phyloP scores from a whole-genome alignment of 1,140 invertebrate species.

The Helicorthomorpha holstii region DNA sequence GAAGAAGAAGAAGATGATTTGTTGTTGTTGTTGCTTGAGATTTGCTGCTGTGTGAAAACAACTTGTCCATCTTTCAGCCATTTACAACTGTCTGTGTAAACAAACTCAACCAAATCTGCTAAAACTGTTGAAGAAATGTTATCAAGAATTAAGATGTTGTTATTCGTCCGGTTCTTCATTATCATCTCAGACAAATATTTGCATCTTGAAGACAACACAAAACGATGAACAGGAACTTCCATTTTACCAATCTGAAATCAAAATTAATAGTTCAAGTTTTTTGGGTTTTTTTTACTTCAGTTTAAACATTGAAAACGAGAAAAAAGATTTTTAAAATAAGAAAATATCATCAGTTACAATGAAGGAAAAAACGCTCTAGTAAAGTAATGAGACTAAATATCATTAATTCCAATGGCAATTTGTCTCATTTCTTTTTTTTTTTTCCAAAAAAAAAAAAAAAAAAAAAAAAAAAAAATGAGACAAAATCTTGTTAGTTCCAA shows the following conservation, averaged over 20 bases:
- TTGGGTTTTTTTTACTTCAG: too few relatives aligned
- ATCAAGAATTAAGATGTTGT: constrained; percentile 13
- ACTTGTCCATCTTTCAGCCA: constrained; percentile 32
- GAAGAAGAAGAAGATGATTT: constrained; percentile 14
- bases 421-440: too few relatives aligned
- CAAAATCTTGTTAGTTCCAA: too few relatives aligned
- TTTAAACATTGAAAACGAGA: too few relatives aligned
- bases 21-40: constrained; percentile 9
- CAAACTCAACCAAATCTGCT: constrained; percentile 40
- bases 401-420: too few relatives aligned
- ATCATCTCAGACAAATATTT: constrained; percentile 30
- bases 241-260: constrained; percentile 28
- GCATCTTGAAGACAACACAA: constrained; percentile 45
- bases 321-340: too few relatives aligned
- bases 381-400: too few relatives aligned
- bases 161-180: constrained; percentile 6
- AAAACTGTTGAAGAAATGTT: constrained; percentile 40
- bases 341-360: too few relatives aligned
- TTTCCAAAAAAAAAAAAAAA: too few relatives aligned
- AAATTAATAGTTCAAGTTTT: too few relatives aligned
- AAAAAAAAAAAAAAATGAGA: too few relatives aligned
- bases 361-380: too few relatives aligned
- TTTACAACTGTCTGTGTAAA: constrained; percentile 48
- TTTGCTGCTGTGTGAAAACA: constrained; percentile 11
- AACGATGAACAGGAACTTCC: constrained; percentile 43